Evolutionary conservation across 1,140 invertebrate species (phyloP).

Genomic region (Drosophila nannoptera): DNA sequence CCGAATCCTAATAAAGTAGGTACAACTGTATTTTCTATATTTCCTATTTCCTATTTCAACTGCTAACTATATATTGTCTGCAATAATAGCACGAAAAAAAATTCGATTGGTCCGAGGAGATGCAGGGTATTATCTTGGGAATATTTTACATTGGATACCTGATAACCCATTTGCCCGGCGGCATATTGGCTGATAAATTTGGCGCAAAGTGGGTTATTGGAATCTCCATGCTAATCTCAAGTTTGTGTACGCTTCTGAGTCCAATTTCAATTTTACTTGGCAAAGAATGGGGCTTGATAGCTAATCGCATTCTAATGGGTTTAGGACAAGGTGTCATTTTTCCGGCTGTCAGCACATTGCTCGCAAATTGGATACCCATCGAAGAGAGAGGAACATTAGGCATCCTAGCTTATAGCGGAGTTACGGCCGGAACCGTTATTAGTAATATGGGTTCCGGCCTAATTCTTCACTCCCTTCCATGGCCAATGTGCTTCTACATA

Average conservation of each 20-base stretch:
- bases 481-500: conserved; percentile 88
- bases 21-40: not conserved
- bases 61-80: not conserved
- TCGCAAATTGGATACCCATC: conserved; percentile 84
- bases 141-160: conserved; percentile 87
- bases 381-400: conserved; percentile 85
- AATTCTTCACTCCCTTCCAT: conserved; percentile 83
- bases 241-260: conserved; percentile 3
- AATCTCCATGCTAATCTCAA: conserved; percentile 20
- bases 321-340: conserved; percentile 85
- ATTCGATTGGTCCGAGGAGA: conserved; percentile 36
- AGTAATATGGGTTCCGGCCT: conserved; percentile 85
- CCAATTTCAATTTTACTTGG: conserved; percentile 5
- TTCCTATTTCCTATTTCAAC: not conserved
- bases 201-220: conserved; percentile 83
- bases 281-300: conserved; percentile 5
- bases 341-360: conserved; percentile 84
- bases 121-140: conserved; percentile 80
- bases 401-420: conserved; percentile 85
- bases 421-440: conserved; percentile 85
- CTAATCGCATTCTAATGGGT: conserved; percentile 22
- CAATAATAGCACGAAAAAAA: not conserved
- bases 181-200: conserved; percentile 86
- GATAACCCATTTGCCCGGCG: conserved; percentile 86
- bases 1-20: not conserved